phyloP scores from a whole-genome alignment of 2,113 vertebrate species.

The Anser brachyrhynchus region DNA sequence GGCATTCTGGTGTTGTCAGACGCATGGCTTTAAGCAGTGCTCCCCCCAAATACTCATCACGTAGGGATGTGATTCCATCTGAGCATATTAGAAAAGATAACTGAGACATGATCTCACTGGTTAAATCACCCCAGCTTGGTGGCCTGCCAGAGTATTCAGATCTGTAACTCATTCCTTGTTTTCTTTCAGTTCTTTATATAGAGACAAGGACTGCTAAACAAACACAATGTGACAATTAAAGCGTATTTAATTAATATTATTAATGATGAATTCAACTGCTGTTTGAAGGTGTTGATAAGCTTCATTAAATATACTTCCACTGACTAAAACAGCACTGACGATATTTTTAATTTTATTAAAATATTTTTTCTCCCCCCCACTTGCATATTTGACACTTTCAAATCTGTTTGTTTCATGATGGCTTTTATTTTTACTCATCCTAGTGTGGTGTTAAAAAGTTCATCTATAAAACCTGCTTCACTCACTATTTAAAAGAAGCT shows the following conservation, averaged over 20 bases:
- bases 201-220: neutral
- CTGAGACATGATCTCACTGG: neutral
- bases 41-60: neutral
- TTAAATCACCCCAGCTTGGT: neutral
- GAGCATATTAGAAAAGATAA: neutral
- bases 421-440: slow-evolving; percentile 8
- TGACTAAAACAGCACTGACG: neutral
- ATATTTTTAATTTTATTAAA: neutral
- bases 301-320: neutral
- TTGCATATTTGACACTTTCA: neutral
- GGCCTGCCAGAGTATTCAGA: neutral
- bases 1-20: neutral
- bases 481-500: neutral
- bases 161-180: neutral
- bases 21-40: neutral
- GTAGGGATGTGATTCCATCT: neutral
- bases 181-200: neutral
- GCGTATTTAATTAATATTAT: neutral
- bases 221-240: neutral
- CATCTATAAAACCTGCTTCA: neutral
- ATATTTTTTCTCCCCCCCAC: neutral
- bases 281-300: neutral
- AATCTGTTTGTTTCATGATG: neutral
- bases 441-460: neutral
- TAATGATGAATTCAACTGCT: neutral